These are phyloP conservation scores for Drosophila neutralis DNA, from an alignment of 2,888 invertebrate species.

Conservation along the genomic window DNA sequence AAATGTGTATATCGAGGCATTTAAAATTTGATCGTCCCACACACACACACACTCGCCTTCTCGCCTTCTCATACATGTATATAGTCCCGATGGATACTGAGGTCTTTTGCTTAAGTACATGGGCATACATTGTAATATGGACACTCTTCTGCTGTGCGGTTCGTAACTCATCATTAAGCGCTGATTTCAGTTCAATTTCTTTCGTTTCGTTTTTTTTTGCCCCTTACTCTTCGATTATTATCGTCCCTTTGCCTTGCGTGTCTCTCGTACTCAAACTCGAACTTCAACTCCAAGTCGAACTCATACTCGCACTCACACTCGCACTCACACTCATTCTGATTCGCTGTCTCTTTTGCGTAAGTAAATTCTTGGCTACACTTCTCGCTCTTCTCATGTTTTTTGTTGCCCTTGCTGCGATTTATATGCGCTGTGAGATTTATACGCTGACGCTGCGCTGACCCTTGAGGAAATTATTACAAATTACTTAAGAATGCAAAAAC, in stretches of 20 bases:
- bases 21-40: not conserved
- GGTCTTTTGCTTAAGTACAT: constrained; percentile 23
- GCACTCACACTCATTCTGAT: constrained; percentile 3
- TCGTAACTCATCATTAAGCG: constrained; percentile 72
- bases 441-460: constrained; percentile 82
- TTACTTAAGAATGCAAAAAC: constrained; percentile 84
- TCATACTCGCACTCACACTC: constrained; percentile 20
- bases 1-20: not conserved
- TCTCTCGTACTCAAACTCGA: constrained; percentile 7
- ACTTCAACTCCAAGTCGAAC: constrained; percentile 4
- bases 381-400: constrained; percentile 50
- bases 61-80: not conserved
- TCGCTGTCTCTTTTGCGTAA: constrained; percentile 24
- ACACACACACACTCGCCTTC: not conserved
- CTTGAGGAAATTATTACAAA: constrained; percentile 84
- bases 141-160: constrained; percentile 28
- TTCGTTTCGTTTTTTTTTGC: constrained; percentile 24
- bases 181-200: constrained; percentile 68
- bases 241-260: constrained; percentile 27
- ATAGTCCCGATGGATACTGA: not conserved
- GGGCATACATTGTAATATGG: constrained; percentile 37
- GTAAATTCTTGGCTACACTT: constrained; percentile 54
- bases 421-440: constrained; percentile 75
- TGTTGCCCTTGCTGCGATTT: constrained; percentile 64
- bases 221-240: constrained; percentile 60